These are phyloP conservation scores for Eremobia ochroleuca DNA, from an alignment of 2,888 invertebrate genomes.

Conservation along the genomic window DNA sequence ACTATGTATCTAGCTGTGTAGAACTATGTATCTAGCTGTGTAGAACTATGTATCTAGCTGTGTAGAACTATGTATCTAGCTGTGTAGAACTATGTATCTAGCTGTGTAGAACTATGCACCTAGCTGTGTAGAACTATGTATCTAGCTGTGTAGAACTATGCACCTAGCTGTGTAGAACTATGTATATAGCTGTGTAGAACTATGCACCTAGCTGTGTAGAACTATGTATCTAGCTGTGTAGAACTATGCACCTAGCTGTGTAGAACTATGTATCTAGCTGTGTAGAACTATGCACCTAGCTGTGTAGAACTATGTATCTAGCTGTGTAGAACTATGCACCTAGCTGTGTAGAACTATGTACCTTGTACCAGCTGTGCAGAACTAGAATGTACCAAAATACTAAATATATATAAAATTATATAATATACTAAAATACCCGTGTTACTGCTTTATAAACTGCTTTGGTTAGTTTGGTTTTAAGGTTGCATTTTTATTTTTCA, in stretches of 20 bases:
- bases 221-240: too few species aligned
- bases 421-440: too few species aligned
- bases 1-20: neutral
- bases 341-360: neutral
- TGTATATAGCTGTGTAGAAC: too few species aligned
- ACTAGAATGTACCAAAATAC: neutral
- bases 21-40: neutral
- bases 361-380: neutral
- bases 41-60: too few species aligned
- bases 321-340: conserved; percentile 8
- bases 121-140: neutral
- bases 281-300: conserved; percentile 1
- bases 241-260: neutral
- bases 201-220: neutral
- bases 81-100: too few species aligned
- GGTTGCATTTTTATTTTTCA: neutral
- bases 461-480: neutral
- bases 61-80: conserved; percentile 2
- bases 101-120: conserved; percentile 8
- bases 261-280: too few species aligned
- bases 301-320: too few species aligned
- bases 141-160: conserved; percentile 10
- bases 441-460: neutral
- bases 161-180: neutral
- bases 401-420: too few species aligned